Evolutionary conservation across 2,797 vertebrate species (phyloP), one percentile per base, ranked within the genome.

Genomic region (Enteromius argenteus): DNA sequence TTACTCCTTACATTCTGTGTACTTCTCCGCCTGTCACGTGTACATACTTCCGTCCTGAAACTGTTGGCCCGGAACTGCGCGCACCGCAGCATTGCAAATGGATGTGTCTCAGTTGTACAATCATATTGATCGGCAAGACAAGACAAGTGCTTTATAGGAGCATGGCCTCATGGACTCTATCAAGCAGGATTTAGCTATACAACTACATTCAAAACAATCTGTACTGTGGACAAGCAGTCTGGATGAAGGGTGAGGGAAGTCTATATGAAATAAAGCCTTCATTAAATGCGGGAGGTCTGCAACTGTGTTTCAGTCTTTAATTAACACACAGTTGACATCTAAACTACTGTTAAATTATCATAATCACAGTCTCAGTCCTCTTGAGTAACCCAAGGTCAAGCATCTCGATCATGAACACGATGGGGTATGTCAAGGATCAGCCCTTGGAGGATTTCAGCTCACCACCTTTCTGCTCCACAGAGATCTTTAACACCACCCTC

Each of bases 51-150:
- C 5, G 8, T 27, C 60, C 72, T 67, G 60, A 75, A 83, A 30
- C 72, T 42, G n/a, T 1, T 67, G 81, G 62, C 46, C 72, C 8
- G 2, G 60, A 76, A 67, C 46, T 4, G 44, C 42, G 46, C 1
- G 8, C 14, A 44, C 44, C 14, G 17, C 81, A 56, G 60, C 60
- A 75, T 10, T 83, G 60, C n/a, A 75, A 75, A 56, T 67, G 32
- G 69, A 73, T 42, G 32, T 39, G 71, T 53, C 60, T 76, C 32
- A 30, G 15, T 21, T 83, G 81, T 56, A 44, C 46, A 83, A 83
- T 83, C 3, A 19, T 76, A 83, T 56, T 67, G 81, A 83, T 76
- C 21, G 44, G n/a, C 19, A n/a, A 83, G 60, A 68, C 81, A 75
- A 67, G 60, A 75, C 71, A 53, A 56, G 46, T 8, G 72, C 46